phyloP scores from a whole-genome alignment of 2,888 invertebrate genomes.

The Heteropelma amictum region DNA sequence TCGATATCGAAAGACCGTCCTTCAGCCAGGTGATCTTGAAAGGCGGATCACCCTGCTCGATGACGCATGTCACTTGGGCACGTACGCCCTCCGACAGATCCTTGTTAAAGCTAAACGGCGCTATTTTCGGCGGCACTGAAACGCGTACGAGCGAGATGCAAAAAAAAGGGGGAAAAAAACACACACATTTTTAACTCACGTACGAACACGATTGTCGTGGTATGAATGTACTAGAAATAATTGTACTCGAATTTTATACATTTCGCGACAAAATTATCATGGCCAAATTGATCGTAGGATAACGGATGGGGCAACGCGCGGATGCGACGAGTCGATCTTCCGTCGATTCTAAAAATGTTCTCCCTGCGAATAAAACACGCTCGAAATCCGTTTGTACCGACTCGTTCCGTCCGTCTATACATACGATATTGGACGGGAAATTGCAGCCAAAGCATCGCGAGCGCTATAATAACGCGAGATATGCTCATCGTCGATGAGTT shows the following conservation, averaged over 20 bases:
- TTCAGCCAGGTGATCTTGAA: conserved; percentile 95
- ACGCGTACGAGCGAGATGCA: conserved; percentile 64
- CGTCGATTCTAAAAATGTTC: conserved; percentile 18
- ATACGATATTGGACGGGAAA: too few relatives aligned
- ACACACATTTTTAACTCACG: conserved; percentile 19
- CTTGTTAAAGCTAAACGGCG: conserved; percentile 88
- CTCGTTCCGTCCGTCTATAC: too few relatives aligned
- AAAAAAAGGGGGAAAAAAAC: conserved; percentile 22
- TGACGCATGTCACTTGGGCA: conserved; percentile 93
- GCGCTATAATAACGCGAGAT: too few relatives aligned
- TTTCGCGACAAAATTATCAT: too few relatives aligned
- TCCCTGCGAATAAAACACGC: not conserved
- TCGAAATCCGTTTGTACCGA: conserved; percentile 15
- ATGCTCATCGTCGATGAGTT: too few relatives aligned
- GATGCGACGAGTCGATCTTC: conserved; percentile 4
- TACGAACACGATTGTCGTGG: conserved; percentile 2
- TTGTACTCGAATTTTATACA: not conserved
- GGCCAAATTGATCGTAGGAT: too few relatives aligned
- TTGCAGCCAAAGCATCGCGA: too few relatives aligned
- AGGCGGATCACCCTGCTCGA: conserved; percentile 94
- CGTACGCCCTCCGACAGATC: conserved; percentile 87
- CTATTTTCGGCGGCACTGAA: conserved; percentile 91
- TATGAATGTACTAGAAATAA: not conserved
- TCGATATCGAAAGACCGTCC: conserved; percentile 88
- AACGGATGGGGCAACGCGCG: too few relatives aligned